Conservation (phyloP, 2,888 invertebrate species). For the Syrphus vitripennis region DNA sequence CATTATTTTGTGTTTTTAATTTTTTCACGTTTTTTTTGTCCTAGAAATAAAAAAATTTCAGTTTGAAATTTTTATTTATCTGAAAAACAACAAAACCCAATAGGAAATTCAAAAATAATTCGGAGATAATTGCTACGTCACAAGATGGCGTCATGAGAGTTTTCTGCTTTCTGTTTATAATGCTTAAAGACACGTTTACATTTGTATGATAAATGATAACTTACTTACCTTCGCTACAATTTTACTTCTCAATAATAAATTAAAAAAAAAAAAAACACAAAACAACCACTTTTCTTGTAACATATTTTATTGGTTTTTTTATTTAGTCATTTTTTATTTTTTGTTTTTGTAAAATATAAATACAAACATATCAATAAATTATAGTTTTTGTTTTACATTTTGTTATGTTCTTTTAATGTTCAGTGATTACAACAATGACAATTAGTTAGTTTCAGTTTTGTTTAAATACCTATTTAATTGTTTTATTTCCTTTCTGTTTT, state of each 20-base stretch:
- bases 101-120: too few species aligned
- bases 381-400: constrained; percentile 53
- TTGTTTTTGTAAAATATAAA: constrained; percentile 68
- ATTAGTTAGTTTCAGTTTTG: constrained; percentile 47
- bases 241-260: constrained; percentile 19
- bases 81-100: too few species aligned
- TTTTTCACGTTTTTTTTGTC: too few species aligned
- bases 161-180: too few species aligned
- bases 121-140: too few species aligned
- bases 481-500: not conserved
- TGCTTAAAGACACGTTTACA: too few species aligned
- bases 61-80: too few species aligned
- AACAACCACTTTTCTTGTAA: constrained; percentile 23
- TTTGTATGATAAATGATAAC: too few species aligned
- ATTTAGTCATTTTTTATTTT: constrained; percentile 62
- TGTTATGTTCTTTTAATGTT: constrained; percentile 27
- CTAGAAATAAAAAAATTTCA: too few species aligned
- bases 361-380: constrained; percentile 71
- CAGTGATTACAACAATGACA: constrained; percentile 69
- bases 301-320: constrained; percentile 65
- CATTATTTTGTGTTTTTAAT: too few species aligned
- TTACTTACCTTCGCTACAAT: not conserved
- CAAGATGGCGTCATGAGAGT: too few species aligned
- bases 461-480: constrained; percentile 14
- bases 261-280: not conserved